Base-by-base conservation (phyloP, 2,888 invertebrate species). In the Pachymerium ferrugineum region DNA sequence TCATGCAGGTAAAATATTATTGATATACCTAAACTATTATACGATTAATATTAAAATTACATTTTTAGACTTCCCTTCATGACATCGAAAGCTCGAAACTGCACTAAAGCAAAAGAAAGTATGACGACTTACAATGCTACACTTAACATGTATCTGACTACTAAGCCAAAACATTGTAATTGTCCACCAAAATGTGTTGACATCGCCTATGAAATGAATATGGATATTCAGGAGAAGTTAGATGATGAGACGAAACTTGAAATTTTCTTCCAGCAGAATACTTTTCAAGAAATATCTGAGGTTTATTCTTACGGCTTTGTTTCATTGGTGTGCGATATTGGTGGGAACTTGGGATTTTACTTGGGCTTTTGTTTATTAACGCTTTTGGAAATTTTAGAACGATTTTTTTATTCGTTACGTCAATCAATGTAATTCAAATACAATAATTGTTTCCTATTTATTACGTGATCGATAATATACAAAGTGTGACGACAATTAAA, bases 271-370 rank as follows among this genome's bases (percentile, higher is more conserved):
- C 1, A 28, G 16, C 1, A 2, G 1, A 38, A 71, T 28, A 71
- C 6, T 8, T 38, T 71, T 19, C 35, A 38, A 71, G 8, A 19
- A 2, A 71, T 71, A 22, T n/a, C 28, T 8, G 38, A 71, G 28
- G 25, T 35, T 10, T 38, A 71, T 38, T 5, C 38, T 3, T 71
- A 35, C 25, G 38, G 35, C 1, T 71, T 71, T 35, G 35, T 71
- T 25, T 1, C 71, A 12, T 35, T 71, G 3, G 19, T 71, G 2
- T 71, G 71, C 25, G 71, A 71, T n/a, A 1, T 71, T 14, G 71
- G 71, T 33, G 71, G 71, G 5, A 71, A 71, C 35, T 38, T 71
- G 71, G 71, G 71, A 10, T 22, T 71, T 25, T 71, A 71, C 22
- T 38, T 71, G 10, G 71, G 71, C 1, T 10, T 71, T 22, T 71